phyloP scores from a whole-genome alignment of 2,888 invertebrate genomes.

The Microdon myrmicae region DNA sequence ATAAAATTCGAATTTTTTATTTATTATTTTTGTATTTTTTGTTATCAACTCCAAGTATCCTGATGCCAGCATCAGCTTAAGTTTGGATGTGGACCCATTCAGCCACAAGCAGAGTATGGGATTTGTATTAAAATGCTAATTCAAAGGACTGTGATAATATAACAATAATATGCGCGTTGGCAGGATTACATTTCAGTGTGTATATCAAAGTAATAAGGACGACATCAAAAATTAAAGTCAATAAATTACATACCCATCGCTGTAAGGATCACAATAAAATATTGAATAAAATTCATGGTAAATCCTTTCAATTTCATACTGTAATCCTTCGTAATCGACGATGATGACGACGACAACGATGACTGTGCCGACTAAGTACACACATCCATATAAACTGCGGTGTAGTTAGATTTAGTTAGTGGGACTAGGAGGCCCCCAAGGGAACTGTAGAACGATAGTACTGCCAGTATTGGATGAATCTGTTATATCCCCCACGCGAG shows the following conservation, averaged over 20 bases:
- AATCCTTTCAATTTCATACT: constrained; percentile 57
- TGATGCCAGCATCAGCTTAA: constrained; percentile 35
- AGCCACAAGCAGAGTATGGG: no score
- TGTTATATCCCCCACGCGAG: no score
- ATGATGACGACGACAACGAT: constrained; percentile 13
- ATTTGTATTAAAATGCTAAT: constrained; percentile 51
- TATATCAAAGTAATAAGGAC: constrained; percentile 12
- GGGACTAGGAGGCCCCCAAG: no score
- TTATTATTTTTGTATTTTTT: no score
- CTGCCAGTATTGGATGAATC: no score
- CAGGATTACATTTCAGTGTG: constrained; percentile 22
- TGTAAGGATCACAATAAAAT: constrained; percentile 54
- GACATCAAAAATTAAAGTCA: constrained; percentile 49
- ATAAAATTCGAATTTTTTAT: no score
- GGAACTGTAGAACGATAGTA: no score
- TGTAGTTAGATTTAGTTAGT: no score
- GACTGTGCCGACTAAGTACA: no score
- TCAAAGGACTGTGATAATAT: constrained; percentile 39
- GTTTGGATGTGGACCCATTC: neutral
- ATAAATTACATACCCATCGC: constrained; percentile 55
- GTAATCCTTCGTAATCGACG: constrained; percentile 57
- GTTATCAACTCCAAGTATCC: constrained; percentile 32
- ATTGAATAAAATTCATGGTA: constrained; percentile 59
- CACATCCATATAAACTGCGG: no score
- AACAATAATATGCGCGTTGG: constrained; percentile 31